Conservation (phyloP, 2,888 invertebrate genomes). For the Yponomeuta sedellus region DNA sequence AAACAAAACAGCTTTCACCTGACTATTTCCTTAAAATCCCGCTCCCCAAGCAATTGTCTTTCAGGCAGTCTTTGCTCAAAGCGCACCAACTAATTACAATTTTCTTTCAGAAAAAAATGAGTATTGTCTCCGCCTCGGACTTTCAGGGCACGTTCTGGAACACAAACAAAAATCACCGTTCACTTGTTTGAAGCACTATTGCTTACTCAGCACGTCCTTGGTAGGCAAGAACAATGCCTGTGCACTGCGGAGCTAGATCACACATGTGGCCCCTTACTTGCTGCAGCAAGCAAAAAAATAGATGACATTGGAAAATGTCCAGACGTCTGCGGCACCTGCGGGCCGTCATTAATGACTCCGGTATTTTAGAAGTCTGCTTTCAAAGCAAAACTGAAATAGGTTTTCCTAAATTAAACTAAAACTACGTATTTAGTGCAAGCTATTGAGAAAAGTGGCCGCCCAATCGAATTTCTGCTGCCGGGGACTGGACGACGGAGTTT, state of each 20-base stretch:
- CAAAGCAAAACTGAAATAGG: neutral
- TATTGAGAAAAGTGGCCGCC: neutral
- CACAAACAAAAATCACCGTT: slow-evolving; percentile 26
- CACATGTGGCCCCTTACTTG: slow-evolving; percentile 53
- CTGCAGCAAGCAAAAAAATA: slow-evolving; percentile 47
- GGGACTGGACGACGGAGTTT: neutral
- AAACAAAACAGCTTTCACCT: slow-evolving; percentile 53
- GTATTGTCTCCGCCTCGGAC: neutral
- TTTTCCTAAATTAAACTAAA: neutral
- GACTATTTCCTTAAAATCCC: slow-evolving; percentile 28
- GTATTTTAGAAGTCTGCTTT: neutral
- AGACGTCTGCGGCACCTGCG: slow-evolving; percentile 24
- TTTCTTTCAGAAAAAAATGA: neutral
- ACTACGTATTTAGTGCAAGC: slow-evolving; percentile 1
- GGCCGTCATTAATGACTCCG: slow-evolving; percentile 15
- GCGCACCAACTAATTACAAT: neutral
- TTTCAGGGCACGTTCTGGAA: slow-evolving; percentile 2
- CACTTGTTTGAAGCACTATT: slow-evolving; percentile 30
- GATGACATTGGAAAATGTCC: slow-evolving; percentile 53
- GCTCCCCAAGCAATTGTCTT: slow-evolving; percentile 22
- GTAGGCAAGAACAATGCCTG: slow-evolving; percentile 49
- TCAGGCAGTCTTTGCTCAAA: slow-evolving; percentile 28
- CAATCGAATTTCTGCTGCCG: neutral
- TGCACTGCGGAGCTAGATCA: slow-evolving; percentile 42
- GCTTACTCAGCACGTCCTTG: slow-evolving; percentile 41